Base-by-base conservation (phyloP, 2,797 vertebrate genomes). In the Sebastes taczanowskii region DNA sequence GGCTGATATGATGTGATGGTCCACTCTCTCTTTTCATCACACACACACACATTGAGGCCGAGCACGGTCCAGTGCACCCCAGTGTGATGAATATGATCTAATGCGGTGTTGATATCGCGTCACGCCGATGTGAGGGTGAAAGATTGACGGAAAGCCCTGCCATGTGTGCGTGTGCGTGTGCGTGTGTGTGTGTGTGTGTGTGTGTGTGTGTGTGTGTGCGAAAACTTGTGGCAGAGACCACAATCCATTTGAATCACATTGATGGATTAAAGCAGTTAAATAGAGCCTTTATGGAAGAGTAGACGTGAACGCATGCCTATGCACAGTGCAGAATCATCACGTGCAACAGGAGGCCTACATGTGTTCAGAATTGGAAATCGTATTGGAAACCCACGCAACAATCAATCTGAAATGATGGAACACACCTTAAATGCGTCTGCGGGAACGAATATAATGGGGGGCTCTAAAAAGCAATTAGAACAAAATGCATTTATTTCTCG, bases 1-100 rank as follows among this genome's bases (percentile, higher is more conserved):
- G 75, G 22, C 80, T 76, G 85, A 90, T 89, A 83, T 80, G 86
- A 89, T 66, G 61, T 80, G 86, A 89, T 66, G 61, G 75, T 80
- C 83, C 23, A 58, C 20, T 63, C 77, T 58, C 58, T n/a, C n/a
- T 79, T 69, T 52, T 80, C 67, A 61, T 62, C 73, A 11, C 30
- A 62, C 29, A 9, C 59, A 16, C 27, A 29, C 27, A 32, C 18
- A 13, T 16, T 1, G 18, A 61, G 18, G 29, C 59, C 20, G 5
- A 6, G 30, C 59, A 34, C 30, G 22, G 62, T 64, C 62, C 62
- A 18, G 34, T 38, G 62, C 62, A 2, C 62, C 14, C n/a, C 61
- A 38, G 62, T 64, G n/a, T 64, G 34, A 64, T 64, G 34, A 64
- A 64, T 38, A 34, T 25, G 22, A 64, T 64, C 62, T 42, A 64